Evolutionary conservation across 2,797 vertebrate genomes (phyloP).

Genomic region (Pygocentrus nattereri): DNA sequence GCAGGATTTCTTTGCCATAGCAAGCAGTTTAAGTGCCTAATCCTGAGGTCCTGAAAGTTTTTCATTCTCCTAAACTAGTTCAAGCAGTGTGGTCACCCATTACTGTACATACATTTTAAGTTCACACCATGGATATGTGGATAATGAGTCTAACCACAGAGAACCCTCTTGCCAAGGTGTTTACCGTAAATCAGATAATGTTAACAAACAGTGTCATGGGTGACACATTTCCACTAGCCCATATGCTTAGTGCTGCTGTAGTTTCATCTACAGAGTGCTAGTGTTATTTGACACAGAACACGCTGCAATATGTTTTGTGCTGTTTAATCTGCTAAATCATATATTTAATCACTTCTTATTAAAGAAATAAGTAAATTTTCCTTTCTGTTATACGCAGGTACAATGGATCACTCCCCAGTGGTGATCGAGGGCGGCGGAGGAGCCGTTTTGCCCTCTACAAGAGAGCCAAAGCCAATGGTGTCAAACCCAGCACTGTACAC

Average conservation of each 20-base stretch:
- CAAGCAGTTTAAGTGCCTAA: no score
- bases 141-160: no score
- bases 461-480: constrained; percentile 92
- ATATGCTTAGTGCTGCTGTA: no score
- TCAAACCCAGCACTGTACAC: constrained; percentile 95
- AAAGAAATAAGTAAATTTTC: not conserved
- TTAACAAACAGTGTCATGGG: not conserved
- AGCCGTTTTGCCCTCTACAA: constrained; percentile 97
- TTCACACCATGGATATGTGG: no score
- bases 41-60: no score
- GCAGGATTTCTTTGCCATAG: no score
- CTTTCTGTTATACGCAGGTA: constrained; percentile 80
- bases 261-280: not conserved
- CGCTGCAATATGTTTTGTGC: not conserved
- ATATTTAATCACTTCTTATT: constrained; percentile 20
- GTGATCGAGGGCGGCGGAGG: constrained; percentile 95
- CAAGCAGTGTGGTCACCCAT: no score
- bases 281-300: not conserved
- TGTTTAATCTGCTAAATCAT: no score
- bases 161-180: not conserved
- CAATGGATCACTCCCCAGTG: constrained; percentile 96
- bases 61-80: no score
- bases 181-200: constrained; percentile 5
- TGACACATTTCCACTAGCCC: not conserved
- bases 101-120: no score